Evolutionary conservation across 2,888 invertebrate genomes (phyloP).

Genomic region (Cryptops parisi): DNA sequence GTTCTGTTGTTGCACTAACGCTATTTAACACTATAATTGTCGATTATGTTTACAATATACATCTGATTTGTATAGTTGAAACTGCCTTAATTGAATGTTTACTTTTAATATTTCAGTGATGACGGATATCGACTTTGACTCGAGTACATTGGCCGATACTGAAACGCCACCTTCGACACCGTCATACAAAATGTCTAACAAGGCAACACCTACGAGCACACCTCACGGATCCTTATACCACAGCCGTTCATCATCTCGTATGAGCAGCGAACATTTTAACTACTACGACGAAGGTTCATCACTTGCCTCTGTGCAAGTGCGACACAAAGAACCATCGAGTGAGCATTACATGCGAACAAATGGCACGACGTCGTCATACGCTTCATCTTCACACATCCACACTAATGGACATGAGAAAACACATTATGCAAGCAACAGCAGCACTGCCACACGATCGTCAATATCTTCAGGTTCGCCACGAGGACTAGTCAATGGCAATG

Average conservation of each 20-base stretch:
- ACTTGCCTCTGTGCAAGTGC: background rate
- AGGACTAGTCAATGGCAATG: no score
- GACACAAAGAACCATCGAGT: background rate
- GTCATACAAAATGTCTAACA: background rate
- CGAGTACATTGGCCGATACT: background rate
- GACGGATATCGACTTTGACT: background rate
- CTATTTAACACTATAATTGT: no score
- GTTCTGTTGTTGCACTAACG: no score
- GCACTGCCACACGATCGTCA: no score
- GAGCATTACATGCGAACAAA: background rate
- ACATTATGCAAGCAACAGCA: no score
- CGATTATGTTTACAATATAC: no score
- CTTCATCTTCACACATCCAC: no score
- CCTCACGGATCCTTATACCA: background rate
- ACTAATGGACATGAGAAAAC: no score
- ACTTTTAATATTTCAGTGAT: background rate
- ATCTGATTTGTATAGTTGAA: no score
- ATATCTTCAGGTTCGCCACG: no score
- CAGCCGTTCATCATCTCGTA: background rate
- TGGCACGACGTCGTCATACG: background rate
- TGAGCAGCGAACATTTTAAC: background rate
- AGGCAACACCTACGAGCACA: background rate
- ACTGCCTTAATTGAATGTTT: no score
- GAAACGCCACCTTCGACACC: background rate
- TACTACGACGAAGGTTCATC: background rate